Conservation (phyloP, 2,888 invertebrate genomes). For the Trissolcus brochymenae region DNA sequence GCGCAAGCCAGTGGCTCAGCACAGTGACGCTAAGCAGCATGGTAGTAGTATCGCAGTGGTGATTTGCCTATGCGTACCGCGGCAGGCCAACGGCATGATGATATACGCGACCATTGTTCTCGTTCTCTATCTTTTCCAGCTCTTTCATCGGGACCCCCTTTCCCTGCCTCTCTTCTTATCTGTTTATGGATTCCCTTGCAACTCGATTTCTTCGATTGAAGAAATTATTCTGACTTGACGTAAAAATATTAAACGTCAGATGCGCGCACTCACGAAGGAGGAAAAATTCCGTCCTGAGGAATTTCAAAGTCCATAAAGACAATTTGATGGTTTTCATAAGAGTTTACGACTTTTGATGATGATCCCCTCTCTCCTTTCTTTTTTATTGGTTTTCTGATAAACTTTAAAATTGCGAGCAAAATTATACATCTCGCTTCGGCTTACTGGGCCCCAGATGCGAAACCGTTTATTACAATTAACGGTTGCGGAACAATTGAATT, state of each 20-base stretch:
- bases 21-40: conserved; percentile 22
- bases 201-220: conserved; percentile 36
- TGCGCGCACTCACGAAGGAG: neutral
- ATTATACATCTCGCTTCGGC: neutral
- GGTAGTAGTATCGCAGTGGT: conserved; percentile 61
- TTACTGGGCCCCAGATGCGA: too few species aligned
- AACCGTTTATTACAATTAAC: too few species aligned
- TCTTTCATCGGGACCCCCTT: conserved; percentile 49
- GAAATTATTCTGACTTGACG: conserved; percentile 39
- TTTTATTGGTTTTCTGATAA: neutral
- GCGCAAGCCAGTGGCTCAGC: conserved; percentile 34
- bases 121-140: conserved; percentile 59
- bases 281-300: conserved; percentile 9
- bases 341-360: neutral
- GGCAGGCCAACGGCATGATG: conserved; percentile 73
- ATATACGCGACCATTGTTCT: conserved; percentile 75
- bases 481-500: too few species aligned
- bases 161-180: conserved; percentile 30
- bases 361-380: neutral
- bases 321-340: conserved; percentile 3
- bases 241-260: conserved; percentile 28
- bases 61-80: conserved; percentile 75
- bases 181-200: conserved; percentile 23
- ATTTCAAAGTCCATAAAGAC: conserved; percentile 16
- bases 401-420: neutral